Evolutionary conservation across 2,888 invertebrate species (phyloP), one percentile per base, ranked within the genome.

Genomic region (Mythimna lalbum): DNA sequence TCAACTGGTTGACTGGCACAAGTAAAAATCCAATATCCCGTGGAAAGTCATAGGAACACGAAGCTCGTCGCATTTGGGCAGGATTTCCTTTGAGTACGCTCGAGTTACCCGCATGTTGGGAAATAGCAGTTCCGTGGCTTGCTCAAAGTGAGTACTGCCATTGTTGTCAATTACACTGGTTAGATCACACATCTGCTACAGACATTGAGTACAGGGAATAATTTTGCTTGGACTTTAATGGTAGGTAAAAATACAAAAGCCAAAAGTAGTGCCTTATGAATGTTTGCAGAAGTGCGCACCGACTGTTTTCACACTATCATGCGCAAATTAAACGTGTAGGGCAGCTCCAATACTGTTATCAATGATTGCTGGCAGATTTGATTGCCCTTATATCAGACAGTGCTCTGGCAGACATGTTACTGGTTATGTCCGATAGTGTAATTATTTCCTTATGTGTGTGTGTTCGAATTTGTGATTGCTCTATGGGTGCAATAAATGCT

Each of bases 81-180:
- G 80, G 63, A 60, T 73, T 82, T 78, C 80, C 82, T 82, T 80
- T 79, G 82, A 80, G 19, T 43, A 60, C 33, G 69, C 69, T 73
- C 50, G 62, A 65, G 64, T 78, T 63, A 65, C 63, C 57, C 67
- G 60, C 62, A 82, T 78, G 47, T 67, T 65, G 59, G 63, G 27
- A 57, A 33, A 56, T 53, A 23, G 49, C 49, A 63, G 62, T 68
- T 60, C 65, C 59, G 62, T 60, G 21, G 4, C n/a, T 67, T 21
- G 64, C 50, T 81, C 81, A 77, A 81, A 78, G 82, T 67, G 64
- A 71, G 59, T 65, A 52, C 36, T 63, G 36, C 27, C 50, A 81
- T 78, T 77, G 72, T 81, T 77, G 53, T 68, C 75, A 64, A 68
- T 74, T 53, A 55, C 61, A 68, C 53, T n/a, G 49, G 53, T 70